Evolutionary conservation across 2,888 invertebrate species (phyloP).

Genomic region (Microctonus hyperodae): DNA sequence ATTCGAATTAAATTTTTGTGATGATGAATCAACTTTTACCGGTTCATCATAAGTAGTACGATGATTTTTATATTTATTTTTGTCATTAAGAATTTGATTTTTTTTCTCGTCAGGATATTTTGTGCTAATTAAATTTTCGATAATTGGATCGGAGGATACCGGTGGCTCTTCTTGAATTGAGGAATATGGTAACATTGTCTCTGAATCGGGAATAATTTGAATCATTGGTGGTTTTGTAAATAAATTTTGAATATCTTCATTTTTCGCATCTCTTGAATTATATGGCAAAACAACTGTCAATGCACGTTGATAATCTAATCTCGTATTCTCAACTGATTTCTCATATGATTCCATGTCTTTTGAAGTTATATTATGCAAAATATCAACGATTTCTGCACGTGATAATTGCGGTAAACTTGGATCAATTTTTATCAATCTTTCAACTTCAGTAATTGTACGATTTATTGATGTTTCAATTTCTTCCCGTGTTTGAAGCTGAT

Average conservation of each 20-base stretch:
- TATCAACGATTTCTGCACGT: conserved; percentile 72
- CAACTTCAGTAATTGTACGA: conserved; percentile 73
- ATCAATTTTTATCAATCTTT: conserved; percentile 69
- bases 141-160: neutral
- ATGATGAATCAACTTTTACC: conserved; percentile 40
- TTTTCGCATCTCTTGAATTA: conserved; percentile 67
- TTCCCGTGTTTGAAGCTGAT: conserved; percentile 48
- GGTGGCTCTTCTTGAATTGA: conserved; percentile 29
- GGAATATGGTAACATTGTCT: conserved; percentile 36
- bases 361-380: conserved; percentile 70
- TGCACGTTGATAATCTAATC: conserved; percentile 64
- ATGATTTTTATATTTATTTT: conserved; percentile 46
- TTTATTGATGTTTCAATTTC: conserved; percentile 59
- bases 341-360: conserved; percentile 51
- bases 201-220: conserved; percentile 64
- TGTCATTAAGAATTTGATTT: conserved; percentile 3
- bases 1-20: conserved; percentile 54
- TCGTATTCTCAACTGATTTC: conserved; percentile 51
- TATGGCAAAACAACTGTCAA: conserved; percentile 75
- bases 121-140: conserved; percentile 17
- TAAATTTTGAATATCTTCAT: conserved; percentile 69
- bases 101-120: conserved; percentile 11
- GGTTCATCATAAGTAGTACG: conserved; percentile 46
- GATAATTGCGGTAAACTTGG: conserved; percentile 71
- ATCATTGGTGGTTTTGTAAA: conserved; percentile 73